phyloP scores from a whole-genome alignment of 2,797 vertebrate genomes.

The Bryconaethiops microstoma region DNA sequence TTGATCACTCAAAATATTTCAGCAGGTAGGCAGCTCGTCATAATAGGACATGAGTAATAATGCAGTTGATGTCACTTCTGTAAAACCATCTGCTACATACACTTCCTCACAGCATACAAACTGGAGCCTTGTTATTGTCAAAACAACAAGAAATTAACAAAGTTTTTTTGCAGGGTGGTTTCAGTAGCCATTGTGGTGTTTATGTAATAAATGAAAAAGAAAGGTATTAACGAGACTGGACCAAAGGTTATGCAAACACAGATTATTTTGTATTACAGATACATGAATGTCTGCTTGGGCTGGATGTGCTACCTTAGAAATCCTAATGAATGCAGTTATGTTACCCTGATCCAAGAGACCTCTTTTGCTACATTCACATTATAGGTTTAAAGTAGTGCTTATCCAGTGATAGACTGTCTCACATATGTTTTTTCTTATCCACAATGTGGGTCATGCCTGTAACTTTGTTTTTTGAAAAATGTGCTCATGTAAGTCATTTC shows the following conservation, averaged over 20 bases:
- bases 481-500: too few relatives aligned
- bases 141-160: neutral
- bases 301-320: neutral
- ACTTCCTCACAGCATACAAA: neutral
- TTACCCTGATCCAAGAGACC: too few relatives aligned
- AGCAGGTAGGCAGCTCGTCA: constrained; percentile 8
- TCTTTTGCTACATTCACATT: too few relatives aligned
- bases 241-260: neutral
- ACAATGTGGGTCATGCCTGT: too few relatives aligned
- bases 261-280: neutral
- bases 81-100: neutral
- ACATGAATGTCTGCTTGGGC: neutral
- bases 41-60: constrained; percentile 17
- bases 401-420: too few relatives aligned
- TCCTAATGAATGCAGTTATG: too few relatives aligned
- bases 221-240: neutral
- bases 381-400: too few relatives aligned
- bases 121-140: neutral
- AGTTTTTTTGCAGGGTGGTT: too few relatives aligned
- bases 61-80: constrained; percentile 16
- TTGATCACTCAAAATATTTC: constrained; percentile 4
- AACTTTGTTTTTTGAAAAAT: too few relatives aligned
- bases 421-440: too few relatives aligned
- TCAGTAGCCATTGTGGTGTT: too few relatives aligned
- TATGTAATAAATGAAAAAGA: neutral